Evolutionary conservation across 2,888 invertebrate genomes (phyloP).

Genomic region (Arrhopalites spinosus): DNA sequence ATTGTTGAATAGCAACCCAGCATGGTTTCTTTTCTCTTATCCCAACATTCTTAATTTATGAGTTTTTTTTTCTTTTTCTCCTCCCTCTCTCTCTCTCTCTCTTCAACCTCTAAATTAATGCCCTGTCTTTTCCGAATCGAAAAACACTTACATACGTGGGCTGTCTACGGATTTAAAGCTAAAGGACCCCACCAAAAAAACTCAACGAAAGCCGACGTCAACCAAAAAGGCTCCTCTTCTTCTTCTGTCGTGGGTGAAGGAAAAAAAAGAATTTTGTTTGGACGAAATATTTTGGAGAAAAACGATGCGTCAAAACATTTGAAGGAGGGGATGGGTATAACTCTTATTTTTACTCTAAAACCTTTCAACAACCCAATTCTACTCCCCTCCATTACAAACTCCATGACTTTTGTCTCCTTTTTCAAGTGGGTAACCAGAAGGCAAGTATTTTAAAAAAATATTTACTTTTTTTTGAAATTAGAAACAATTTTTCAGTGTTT

Average conservation of each 20-base stretch:
- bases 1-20: slow-evolving; percentile 53
- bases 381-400: background rate
- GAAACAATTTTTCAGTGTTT: too few species aligned
- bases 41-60: slow-evolving; percentile 55
- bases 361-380: slow-evolving; percentile 29
- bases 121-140: slow-evolving; percentile 44
- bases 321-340: slow-evolving; percentile 28
- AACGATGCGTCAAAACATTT: slow-evolving; percentile 37
- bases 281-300: slow-evolving; percentile 33
- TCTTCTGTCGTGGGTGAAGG: background rate
- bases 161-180: slow-evolving; percentile 22
- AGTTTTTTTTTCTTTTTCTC: slow-evolving; percentile 39
- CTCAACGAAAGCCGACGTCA: slow-evolving; percentile 25
- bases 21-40: slow-evolving; percentile 49
- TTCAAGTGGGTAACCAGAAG: too few species aligned
- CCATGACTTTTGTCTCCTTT: background rate
- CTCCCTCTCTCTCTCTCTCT: slow-evolving; percentile 30
- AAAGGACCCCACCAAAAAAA: slow-evolving; percentile 2
- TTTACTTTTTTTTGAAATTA: too few species aligned
- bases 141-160: slow-evolving; percentile 41
- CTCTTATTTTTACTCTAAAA: slow-evolving; percentile 34
- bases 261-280: background rate
- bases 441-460: too few species aligned
- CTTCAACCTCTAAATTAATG: slow-evolving; percentile 39
- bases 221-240: background rate